Base-by-base conservation (phyloP, 2,113 vertebrate species). In the Anas platyrhynchos region DNA sequence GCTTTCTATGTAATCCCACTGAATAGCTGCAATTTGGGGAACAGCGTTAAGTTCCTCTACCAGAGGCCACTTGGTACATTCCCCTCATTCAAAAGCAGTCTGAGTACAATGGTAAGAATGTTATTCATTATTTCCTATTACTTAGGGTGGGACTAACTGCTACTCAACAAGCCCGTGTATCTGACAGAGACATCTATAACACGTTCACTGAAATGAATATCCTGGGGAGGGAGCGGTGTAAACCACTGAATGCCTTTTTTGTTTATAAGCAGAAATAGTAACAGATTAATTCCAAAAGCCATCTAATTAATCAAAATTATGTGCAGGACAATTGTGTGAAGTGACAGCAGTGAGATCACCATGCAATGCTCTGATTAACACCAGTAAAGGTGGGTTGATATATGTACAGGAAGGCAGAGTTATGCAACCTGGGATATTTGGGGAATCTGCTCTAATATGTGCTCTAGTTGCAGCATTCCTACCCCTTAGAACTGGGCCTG, bases 1-100 rank as follows among this genome's bases (percentile, higher is more conserved):
- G 81, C 56, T 83, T 91, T 95, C 87, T 91, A 69, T 41, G 5
- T 34, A n/a, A 93, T 86, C 79, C 85, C 87, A 88, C 71, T 83
- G 46, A 96, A 91, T 18, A 90, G 93, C 86, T 83, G 56, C 56
- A 79, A 86, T 67, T 66, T 68, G 20, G 48, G 12, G 79, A 96
- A 94, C 84, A 94, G 68, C 11, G 4, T 72, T 36, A 92, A 93
- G 72, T 82, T 97, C 86, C 94, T 97, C 81, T 91, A 59, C 83
- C 92, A 86, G 89, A 94, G 67, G 73, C 96, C 73, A 71, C 78
- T 95, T 13, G 0, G 86, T 77, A 81, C 89, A 88, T 74, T 89
- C 79, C 74, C 36, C 91, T 96, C 91, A 96, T 89, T 96, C 92
- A 96, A 86, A 97, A 80, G 72, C 68, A 84, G 91, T 32, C 61